phyloP scores from a whole-genome alignment of 2,888 invertebrate species.

The Leucozona laternaria region DNA sequence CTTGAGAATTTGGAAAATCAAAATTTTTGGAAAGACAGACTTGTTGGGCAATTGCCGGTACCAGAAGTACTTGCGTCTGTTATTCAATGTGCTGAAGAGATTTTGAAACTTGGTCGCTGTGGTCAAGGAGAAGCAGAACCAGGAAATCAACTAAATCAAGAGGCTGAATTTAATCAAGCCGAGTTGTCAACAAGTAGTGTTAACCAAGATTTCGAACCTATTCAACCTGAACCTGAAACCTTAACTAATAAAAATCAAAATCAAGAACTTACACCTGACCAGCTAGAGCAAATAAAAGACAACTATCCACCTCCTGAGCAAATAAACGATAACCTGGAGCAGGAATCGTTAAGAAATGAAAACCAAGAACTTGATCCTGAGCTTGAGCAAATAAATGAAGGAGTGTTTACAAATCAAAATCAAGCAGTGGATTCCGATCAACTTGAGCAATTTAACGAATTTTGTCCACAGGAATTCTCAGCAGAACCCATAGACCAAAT shows the following conservation, averaged over 20 bases:
- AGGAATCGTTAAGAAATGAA: neutral
- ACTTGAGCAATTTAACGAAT: neutral
- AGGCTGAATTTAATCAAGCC: neutral
- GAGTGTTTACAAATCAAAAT: neutral
- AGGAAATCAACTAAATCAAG: constrained; percentile 1
- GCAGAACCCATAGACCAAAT: neutral
- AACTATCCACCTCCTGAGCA: neutral
- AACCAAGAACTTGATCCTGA: neutral
- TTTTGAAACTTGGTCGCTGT: neutral
- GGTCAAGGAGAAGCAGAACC: neutral
- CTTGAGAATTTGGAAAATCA: neutral
- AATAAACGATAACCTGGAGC: neutral
- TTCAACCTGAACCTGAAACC: neutral
- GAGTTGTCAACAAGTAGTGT: neutral
- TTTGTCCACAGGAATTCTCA: neutral
- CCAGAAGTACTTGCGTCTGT: neutral
- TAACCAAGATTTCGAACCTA: neutral
- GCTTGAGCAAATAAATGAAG: neutral
- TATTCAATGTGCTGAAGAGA: neutral
- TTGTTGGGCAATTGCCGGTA: neutral
- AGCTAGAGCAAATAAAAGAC: neutral
- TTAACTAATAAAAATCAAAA: neutral
- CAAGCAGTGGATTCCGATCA: neutral
- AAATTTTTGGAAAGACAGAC: neutral
- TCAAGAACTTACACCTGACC: neutral